These are phyloP conservation scores for Pipistrellus nathusii DNA, from an alignment of 2,797 vertebrate species.

Conservation along the genomic window DNA sequence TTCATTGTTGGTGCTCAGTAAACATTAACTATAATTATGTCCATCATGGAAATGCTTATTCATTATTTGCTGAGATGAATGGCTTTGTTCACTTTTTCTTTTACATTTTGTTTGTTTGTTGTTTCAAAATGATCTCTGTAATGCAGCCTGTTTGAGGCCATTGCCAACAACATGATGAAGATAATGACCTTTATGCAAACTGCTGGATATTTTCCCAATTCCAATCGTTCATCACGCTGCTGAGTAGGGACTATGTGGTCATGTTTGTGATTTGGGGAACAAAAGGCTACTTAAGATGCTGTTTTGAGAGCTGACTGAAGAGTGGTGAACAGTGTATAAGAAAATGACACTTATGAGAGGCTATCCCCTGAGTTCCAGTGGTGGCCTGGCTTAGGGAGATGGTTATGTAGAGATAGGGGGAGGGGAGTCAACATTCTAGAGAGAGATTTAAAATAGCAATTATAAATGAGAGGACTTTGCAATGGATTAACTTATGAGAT, in stretches of 20 bases:
- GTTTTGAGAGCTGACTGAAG: not conserved
- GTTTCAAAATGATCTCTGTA: not conserved
- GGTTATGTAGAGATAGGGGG: rapidly evolving
- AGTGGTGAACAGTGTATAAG: not conserved
- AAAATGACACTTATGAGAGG: too few species aligned
- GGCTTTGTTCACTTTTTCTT: not conserved
- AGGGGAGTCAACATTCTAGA: too few species aligned
- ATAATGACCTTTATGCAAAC: not conserved
- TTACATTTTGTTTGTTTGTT: not conserved
- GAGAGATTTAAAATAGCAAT: not conserved
- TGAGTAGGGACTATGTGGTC: not conserved
- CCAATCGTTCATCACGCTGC: not conserved
- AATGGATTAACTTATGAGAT: not conserved
- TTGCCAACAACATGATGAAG: not conserved
- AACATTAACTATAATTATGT: not conserved
- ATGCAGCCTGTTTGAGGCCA: not conserved
- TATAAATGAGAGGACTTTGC: not conserved
- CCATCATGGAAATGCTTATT: not conserved
- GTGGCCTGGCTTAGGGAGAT: too few species aligned
- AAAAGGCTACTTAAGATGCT: not conserved
- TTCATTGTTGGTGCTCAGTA: not conserved
- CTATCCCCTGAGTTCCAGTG: rapidly evolving
- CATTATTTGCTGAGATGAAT: not conserved
- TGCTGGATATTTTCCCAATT: not conserved
- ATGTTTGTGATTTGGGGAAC: not conserved